A percentile compares a stretch with the other conserved stretches of the same genome.
Conservation (phyloP, 37 sponge, comb jelly and placozoan species). For the Amphimedon queenslandica region DNA sequence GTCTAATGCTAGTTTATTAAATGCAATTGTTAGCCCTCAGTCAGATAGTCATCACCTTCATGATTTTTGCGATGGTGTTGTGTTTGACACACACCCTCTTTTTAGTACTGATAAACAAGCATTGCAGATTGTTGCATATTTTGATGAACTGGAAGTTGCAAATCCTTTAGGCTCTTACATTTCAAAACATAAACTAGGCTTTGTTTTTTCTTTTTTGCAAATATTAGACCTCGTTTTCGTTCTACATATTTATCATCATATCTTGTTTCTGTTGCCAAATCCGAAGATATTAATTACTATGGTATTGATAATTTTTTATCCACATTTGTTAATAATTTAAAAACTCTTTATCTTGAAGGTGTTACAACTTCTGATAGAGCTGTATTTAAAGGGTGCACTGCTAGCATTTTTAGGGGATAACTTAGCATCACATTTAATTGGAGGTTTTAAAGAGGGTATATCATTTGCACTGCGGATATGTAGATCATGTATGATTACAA, state of each 20-base stretch:
- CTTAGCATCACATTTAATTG: not conserved
- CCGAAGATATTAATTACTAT: slow-evolving; percentile 9
- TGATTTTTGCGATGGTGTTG: slow-evolving; percentile 10
- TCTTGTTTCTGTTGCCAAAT: slow-evolving; percentile 11
- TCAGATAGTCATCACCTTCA: too few relatives aligned
- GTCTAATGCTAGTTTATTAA: too few relatives aligned
- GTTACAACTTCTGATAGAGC: too few relatives aligned
- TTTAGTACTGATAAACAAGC: not conserved
- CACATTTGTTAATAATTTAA: slow-evolving; percentile 12
- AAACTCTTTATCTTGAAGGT: too few relatives aligned
- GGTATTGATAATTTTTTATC: slow-evolving; percentile 5
- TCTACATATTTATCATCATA: not conserved
- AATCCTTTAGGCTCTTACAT: slow-evolving; percentile 13
- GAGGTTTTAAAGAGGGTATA: slow-evolving; percentile 14
- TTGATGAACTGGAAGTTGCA: slow-evolving; percentile 22
- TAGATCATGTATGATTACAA: slow-evolving; percentile 14
- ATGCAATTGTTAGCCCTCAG: too few relatives aligned
- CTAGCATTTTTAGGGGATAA: slow-evolving; percentile 5
- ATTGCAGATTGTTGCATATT: slow-evolving; percentile 20
- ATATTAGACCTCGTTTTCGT: slow-evolving; percentile 17
- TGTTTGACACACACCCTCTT: slow-evolving; percentile 4
- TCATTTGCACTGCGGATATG: slow-evolving; percentile 19
- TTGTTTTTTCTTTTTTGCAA: not conserved
- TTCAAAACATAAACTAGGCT: slow-evolving; percentile 18
- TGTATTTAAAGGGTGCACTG: not conserved